Evolutionary conservation across 1,140 invertebrate genomes (phyloP).

Genomic region (Choristoneura fumiferana): DNA sequence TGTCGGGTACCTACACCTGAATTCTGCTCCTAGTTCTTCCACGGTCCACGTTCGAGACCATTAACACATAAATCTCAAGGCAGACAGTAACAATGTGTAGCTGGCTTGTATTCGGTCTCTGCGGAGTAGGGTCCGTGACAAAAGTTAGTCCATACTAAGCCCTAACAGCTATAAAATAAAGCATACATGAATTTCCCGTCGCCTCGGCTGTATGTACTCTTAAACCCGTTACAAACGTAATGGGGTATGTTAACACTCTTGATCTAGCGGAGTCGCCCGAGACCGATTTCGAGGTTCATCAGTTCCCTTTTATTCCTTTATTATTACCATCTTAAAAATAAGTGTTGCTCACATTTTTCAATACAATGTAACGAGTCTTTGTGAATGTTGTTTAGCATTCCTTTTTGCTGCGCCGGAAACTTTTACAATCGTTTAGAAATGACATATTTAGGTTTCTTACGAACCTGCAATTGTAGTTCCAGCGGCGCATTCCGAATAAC

Average conservation of each 20-base stretch:
- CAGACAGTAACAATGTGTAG: conserved; percentile 17
- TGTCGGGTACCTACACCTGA: background rate
- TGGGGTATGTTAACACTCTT: conserved; percentile 9
- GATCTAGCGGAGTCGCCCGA: background rate
- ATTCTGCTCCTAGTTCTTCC: conserved; percentile 10
- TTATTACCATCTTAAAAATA: too few species aligned
- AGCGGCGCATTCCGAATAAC: conserved; percentile 1
- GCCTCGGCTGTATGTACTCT: background rate
- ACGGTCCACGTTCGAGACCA: conserved; percentile 14
- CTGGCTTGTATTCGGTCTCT: conserved; percentile 15
- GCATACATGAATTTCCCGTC: background rate
- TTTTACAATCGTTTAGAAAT: too few species aligned
- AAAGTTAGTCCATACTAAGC: background rate
- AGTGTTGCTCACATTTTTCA: background rate
- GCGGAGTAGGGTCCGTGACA: background rate
- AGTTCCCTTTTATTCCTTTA: background rate
- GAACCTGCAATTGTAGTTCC: background rate
- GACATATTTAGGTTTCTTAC: too few species aligned
- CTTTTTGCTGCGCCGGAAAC: too few species aligned
- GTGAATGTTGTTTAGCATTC: too few species aligned
- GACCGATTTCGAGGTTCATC: background rate
- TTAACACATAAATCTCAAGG: conserved; percentile 14
- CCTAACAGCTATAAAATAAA: conserved; percentile 3
- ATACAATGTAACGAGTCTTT: background rate
- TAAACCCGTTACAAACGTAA: conserved; percentile 15